phyloP scores from a whole-genome alignment of 2,113 vertebrate species.

The Egretta garzetta region DNA sequence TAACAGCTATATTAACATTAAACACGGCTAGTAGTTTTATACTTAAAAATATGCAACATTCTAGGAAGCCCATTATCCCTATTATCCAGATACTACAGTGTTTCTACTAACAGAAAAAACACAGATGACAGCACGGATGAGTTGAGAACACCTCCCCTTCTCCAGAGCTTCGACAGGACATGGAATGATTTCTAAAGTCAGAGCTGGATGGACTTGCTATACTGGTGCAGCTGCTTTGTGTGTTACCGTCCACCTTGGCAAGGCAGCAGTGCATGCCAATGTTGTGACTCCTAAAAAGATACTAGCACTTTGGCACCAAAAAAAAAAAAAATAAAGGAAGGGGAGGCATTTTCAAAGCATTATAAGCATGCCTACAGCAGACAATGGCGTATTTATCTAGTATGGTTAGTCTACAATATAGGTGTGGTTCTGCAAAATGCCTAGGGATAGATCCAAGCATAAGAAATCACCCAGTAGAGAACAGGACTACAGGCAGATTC shows the following conservation, averaged over 20 bases:
- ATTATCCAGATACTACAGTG: background rate
- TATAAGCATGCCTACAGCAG: background rate
- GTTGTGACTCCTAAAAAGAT: background rate
- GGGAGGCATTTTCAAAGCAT: background rate
- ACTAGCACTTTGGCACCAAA: background rate
- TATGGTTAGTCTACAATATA: background rate
- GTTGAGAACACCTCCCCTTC: background rate
- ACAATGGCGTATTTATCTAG: background rate
- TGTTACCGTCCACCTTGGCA: background rate
- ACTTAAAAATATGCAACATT: background rate
- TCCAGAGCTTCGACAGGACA: background rate
- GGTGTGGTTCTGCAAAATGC: background rate
- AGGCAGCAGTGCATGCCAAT: background rate
- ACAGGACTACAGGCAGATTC: background rate
- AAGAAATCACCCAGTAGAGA: background rate
- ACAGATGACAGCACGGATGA: background rate
- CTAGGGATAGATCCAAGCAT: background rate
- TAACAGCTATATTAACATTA: background rate
- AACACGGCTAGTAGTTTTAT: background rate
- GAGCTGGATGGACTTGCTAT: constrained; percentile 4
- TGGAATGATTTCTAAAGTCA: background rate
- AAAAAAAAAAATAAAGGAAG: background rate
- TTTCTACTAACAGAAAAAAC: background rate
- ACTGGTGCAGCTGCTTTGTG: constrained; percentile 11
- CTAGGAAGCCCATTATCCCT: background rate